Conservation (phyloP, 2,797 vertebrate genomes). For the Bryconaethiops microstoma region DNA sequence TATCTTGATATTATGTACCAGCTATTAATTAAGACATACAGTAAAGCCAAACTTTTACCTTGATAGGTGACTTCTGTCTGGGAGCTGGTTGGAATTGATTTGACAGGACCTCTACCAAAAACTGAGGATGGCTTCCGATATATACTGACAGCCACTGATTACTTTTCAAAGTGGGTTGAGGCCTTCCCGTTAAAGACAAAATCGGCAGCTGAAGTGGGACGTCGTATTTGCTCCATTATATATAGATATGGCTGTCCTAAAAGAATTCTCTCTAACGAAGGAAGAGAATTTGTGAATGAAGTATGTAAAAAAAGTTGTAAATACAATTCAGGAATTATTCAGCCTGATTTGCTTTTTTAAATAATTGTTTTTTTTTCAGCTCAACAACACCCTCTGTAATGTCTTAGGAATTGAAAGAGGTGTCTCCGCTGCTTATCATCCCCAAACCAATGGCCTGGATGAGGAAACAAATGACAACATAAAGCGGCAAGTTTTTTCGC, state of each 20-base stretch:
- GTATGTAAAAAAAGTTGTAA: conserved; percentile 19
- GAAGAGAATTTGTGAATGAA: conserved; percentile 53
- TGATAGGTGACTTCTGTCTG: background rate
- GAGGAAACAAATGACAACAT: conserved; percentile 41
- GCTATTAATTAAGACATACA: background rate
- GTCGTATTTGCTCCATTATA: conserved; percentile 26
- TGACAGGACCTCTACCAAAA: conserved; percentile 3
- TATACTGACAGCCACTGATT: conserved; percentile 40
- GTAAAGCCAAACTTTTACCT: background rate
- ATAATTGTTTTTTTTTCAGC: conserved; percentile 25
- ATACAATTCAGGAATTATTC: conserved; percentile 3
- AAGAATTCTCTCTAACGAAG: conserved; percentile 44
- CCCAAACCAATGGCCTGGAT: conserved; percentile 41
- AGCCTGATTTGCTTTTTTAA: background rate
- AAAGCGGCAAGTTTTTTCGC: conserved; percentile 11
- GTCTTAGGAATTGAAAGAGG: too few species aligned
- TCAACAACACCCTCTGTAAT: background rate
- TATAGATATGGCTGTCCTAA: conserved; percentile 48
- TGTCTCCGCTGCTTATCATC: too few species aligned
- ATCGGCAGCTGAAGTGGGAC: conserved; percentile 18
- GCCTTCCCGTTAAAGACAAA: conserved; percentile 40
- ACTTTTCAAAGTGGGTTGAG: conserved; percentile 54
- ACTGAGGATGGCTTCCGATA: background rate
- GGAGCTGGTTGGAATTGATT: conserved; percentile 3
- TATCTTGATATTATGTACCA: too few species aligned